Base-by-base conservation (phyloP, 2,113 vertebrate species). In the Elephas maximus region DNA sequence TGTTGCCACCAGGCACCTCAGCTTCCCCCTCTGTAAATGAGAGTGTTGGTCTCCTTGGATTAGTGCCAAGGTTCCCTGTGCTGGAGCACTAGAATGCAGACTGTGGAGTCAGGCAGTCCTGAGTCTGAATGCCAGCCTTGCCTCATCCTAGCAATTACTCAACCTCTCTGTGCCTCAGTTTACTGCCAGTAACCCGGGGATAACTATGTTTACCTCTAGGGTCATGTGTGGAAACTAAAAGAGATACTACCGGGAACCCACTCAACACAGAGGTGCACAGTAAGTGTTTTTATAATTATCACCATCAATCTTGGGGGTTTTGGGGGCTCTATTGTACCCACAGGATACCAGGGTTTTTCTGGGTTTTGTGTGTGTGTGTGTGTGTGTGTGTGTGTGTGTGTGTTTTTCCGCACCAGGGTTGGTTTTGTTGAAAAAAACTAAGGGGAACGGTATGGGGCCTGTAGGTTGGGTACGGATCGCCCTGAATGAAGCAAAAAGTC, bases 181-280 rank as follows among this genome's bases (percentile, higher is more conserved):
- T 51, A 53, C 67, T 65, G n/a, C 73, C 57, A 1, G 82, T 89
- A 96, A 97, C n/a, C 11, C 0, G 0, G 15, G 7, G 17, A 24
- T n/a, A 67, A 76, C 89, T 87, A 6, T 97, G 91, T 48, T 97
- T 95, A 37, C 80, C 81, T 93, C 65, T 76, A 98, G 97, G 95
- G 30, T 97, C 90, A 7, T 21, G 76, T 33, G 81, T 71, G 67
- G 95, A 71, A 90, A 93, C 95, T 41, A 88, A 88, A 37, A 90
- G 87, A 90, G 81, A 96, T 2, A 90, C 95, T 24, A 93, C 85
- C 0, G 73, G n/a, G n/a, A 84, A 81, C 81, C 21, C 87, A 67
- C 71, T 92, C 77, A 17, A 92, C 84, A 97, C 97, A 63, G 96
- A 97, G 41, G 67, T 8, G 5, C 92, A 96, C 78, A 97, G 97